These are phyloP conservation scores for Geopemphigus sp. DNA, from an alignment of 1,140 invertebrate species.

Conservation along the genomic window DNA sequence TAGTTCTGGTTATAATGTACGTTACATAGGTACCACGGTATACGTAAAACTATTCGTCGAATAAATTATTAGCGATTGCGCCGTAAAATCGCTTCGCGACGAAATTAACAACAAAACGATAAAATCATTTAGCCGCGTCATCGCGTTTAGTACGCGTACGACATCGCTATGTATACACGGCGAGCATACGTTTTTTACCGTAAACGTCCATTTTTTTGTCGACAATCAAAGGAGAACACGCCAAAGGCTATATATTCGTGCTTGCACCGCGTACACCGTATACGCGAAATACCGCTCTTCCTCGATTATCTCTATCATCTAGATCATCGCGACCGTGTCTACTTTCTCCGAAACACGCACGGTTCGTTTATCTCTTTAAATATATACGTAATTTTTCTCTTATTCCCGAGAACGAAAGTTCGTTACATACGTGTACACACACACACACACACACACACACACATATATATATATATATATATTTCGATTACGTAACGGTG, in stretches of 20 bases:
- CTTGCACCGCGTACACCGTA: background rate
- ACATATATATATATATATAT: no score
- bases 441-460: no score
- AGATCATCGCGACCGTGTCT: background rate
- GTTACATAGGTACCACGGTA: background rate
- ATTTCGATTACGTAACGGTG: no score
- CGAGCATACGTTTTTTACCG: background rate
- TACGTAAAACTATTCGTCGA: background rate
- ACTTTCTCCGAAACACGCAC: slow-evolving; percentile 1
- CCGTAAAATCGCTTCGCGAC: background rate
- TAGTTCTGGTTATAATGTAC: background rate
- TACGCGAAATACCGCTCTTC: slow-evolving; percentile 22
- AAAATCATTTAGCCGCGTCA: no score
- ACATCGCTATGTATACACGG: background rate
- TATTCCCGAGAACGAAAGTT: background rate
- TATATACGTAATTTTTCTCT: background rate
- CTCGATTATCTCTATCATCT: slow-evolving; percentile 5
- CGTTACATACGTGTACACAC: background rate
- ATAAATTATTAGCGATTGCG: background rate
- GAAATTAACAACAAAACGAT: background rate
- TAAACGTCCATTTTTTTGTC: background rate
- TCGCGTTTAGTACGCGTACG: no score
- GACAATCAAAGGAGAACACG: background rate
- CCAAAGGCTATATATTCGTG: slow-evolving; percentile 2
- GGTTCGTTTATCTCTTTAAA: background rate